These are phyloP conservation scores for Drosophila quinaria DNA, from an alignment of 2,888 invertebrate genomes.

Conservation along the genomic window DNA sequence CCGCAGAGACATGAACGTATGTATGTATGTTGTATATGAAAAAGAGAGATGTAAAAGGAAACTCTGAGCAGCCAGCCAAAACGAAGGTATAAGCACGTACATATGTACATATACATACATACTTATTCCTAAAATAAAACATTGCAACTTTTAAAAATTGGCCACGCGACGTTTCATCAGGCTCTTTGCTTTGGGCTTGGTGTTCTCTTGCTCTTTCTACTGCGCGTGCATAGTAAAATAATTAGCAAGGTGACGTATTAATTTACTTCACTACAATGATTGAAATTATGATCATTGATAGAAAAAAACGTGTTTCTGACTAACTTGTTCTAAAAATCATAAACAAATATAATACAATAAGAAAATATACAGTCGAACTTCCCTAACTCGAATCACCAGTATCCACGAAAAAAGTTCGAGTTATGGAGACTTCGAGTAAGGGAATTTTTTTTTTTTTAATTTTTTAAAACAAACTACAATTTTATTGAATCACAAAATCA, in stretches of 20 bases:
- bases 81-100: slow-evolving; percentile 70
- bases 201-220: slow-evolving; percentile 8
- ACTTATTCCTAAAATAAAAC: slow-evolving; percentile 71
- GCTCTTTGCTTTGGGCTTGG: slow-evolving; percentile 11
- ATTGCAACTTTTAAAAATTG: slow-evolving; percentile 73
- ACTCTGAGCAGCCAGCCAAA: slow-evolving; percentile 51
- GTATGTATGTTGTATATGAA: neutral
- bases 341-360: neutral
- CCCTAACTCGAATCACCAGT: no score
- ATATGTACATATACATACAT: slow-evolving; percentile 21
- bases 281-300: no score
- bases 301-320: no score
- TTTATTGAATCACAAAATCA: no score
- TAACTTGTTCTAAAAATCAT: neutral
- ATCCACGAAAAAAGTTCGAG: no score
- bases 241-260: neutral
- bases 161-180: slow-evolving; percentile 57
- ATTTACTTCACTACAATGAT: neutral
- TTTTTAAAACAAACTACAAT: no score
- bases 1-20: slow-evolving; percentile 12
- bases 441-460: no score
- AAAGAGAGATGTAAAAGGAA: slow-evolving; percentile 4
- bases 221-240: neutral
- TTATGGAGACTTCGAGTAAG: no score
- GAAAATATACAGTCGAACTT: no score